phyloP scores from a whole-genome alignment of 2,888 invertebrate species.

The Rhamnusium bicolor region DNA sequence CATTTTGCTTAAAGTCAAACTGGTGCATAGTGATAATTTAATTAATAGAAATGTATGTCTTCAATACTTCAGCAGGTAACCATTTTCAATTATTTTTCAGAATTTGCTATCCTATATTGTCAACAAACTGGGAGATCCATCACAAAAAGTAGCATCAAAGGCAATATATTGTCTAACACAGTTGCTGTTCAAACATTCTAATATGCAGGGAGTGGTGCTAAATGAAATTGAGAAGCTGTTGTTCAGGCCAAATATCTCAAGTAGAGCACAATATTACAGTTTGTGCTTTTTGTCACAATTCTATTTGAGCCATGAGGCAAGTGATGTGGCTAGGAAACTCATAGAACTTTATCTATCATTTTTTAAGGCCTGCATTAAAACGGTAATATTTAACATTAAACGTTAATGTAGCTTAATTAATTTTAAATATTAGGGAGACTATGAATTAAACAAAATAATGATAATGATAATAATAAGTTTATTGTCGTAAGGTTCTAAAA shows the following conservation, averaged over 20 bases:
- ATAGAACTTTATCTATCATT: constrained; percentile 95
- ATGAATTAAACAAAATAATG: no score
- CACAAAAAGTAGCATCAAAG: constrained; percentile 89
- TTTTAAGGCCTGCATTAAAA: constrained; percentile 93
- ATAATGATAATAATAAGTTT: no score
- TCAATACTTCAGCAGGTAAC: no score
- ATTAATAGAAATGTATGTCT: no score
- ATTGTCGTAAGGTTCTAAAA: no score
- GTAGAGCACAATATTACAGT: constrained; percentile 93
- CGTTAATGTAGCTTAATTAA: background rate
- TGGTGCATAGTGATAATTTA: no score
- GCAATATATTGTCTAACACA: constrained; percentile 89
- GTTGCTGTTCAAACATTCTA: constrained; percentile 83
- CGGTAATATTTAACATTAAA: constrained; percentile 69
- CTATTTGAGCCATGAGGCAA: constrained; percentile 81
- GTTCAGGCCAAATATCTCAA: constrained; percentile 86
- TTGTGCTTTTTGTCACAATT: constrained; percentile 94
- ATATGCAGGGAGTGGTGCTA: constrained; percentile 92
- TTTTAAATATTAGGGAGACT: no score
- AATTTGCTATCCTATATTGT: constrained; percentile 86
- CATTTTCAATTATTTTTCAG: constrained; percentile 64
- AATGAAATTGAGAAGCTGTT: constrained; percentile 92
- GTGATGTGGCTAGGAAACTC: constrained; percentile 84
- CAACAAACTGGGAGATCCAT: constrained; percentile 97
- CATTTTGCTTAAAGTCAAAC: no score